Evolutionary conservation across 2,888 invertebrate genomes (phyloP).

Genomic region (Cosmorhoe ocellata): DNA sequence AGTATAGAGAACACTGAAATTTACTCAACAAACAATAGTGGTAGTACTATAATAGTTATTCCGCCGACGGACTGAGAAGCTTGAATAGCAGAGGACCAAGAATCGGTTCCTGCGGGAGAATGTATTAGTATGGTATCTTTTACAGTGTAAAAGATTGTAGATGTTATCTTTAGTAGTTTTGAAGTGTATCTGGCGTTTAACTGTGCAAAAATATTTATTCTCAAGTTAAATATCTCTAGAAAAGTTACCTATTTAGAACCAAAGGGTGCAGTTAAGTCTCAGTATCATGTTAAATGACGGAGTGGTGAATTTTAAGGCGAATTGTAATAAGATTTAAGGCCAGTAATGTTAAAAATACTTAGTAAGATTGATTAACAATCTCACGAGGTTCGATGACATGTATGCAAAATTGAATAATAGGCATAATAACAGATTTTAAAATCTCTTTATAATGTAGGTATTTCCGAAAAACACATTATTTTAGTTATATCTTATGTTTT

Average conservation of each 20-base stretch:
- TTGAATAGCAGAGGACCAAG: constrained; percentile 23
- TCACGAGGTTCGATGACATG: too few species aligned
- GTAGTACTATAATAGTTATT: constrained; percentile 72
- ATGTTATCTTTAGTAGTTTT: not conserved
- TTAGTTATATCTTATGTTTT: too few species aligned
- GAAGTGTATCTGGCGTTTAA: not conserved
- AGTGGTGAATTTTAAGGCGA: not conserved
- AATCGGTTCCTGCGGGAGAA: constrained; percentile 27
- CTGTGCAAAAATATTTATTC: constrained; percentile 3
- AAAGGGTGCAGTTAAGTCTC: constrained; percentile 6
- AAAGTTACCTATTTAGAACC: constrained; percentile 10
- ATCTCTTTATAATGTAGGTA: too few species aligned
- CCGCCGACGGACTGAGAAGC: constrained; percentile 71
- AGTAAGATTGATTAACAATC: too few species aligned
- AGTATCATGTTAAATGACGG: not conserved
- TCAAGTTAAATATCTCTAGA: not conserved
- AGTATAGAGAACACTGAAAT: constrained; percentile 66
- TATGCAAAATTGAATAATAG: too few species aligned
- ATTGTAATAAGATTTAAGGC: not conserved
- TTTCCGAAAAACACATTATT: too few species aligned
- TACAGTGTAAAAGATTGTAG: constrained; percentile 1
- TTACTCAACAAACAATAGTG: constrained; percentile 65
- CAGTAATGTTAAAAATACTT: not conserved
- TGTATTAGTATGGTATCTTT: constrained; percentile 6
- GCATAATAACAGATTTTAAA: too few species aligned